phyloP scores from a whole-genome alignment of 2,113 vertebrate genomes.

The Myotis davidii region DNA sequence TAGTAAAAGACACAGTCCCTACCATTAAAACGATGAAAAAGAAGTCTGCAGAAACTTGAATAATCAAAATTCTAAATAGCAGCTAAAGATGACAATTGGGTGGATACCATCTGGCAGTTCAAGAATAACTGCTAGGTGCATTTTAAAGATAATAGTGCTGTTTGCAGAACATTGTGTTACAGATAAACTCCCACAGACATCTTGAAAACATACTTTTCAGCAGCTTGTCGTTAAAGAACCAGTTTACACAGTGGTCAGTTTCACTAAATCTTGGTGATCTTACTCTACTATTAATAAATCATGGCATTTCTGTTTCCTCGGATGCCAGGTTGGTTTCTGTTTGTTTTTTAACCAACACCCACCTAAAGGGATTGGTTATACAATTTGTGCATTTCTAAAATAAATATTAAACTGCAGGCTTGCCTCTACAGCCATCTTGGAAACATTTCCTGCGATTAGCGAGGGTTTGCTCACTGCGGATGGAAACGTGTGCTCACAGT shows the following conservation, averaged over 20 bases:
- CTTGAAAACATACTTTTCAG: background rate
- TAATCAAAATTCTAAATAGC: background rate
- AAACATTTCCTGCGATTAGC: background rate
- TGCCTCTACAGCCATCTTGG: background rate
- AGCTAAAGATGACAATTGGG: background rate
- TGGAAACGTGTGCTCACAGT: too few relatives aligned
- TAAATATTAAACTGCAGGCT: background rate
- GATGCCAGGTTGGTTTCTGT: background rate
- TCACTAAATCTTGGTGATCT: background rate
- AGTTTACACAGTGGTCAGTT: accelerated
- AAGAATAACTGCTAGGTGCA: background rate
- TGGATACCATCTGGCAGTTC: background rate
- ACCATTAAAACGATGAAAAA: background rate
- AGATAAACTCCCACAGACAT: background rate
- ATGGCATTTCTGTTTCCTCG: background rate
- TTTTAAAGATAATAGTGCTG: background rate
- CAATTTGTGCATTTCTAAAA: background rate
- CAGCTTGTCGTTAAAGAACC: background rate
- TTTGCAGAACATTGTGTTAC: background rate
- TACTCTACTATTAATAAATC: too few relatives aligned
- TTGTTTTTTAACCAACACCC: background rate
- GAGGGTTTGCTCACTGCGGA: background rate
- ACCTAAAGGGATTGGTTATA: background rate
- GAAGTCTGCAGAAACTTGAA: background rate
- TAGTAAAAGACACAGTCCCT: background rate